Percentiles rank a stretch among this genome's conserved stretches.
Conservation (phyloP, 2,113 vertebrate genomes). For the Marmota flaviventris region DNA sequence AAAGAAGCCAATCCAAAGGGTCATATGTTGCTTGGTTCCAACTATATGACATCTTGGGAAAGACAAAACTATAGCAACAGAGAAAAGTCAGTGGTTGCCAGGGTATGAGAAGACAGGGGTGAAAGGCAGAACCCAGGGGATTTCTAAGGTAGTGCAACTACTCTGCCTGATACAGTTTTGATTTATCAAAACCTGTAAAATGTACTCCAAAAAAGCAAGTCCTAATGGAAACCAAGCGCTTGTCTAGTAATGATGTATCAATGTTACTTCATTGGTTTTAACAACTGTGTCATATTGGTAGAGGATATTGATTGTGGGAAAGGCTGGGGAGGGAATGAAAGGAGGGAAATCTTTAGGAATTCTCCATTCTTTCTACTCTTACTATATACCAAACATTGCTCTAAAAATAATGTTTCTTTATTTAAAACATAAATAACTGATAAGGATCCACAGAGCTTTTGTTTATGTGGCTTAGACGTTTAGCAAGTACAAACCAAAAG, state of each 20-base stretch:
- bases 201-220: not conserved
- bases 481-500: not conserved
- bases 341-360: not conserved
- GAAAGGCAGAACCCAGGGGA: not conserved
- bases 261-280: not conserved
- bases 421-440: not conserved
- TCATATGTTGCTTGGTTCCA: not conserved
- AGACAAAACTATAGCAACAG: not conserved
- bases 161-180: not conserved
- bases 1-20: not conserved
- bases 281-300: not conserved
- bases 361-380: not conserved
- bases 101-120: not conserved
- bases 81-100: not conserved
- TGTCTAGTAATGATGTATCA: not conserved
- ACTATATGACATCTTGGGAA: not conserved
- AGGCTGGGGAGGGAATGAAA: not conserved
- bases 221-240: not conserved
- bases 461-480: not conserved
- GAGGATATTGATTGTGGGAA: not conserved
- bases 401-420: not conserved
- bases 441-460: not conserved
- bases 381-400: not conserved
- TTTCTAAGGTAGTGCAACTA: not conserved
- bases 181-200: not conserved